phyloP scores from a whole-genome alignment of 1,140 invertebrate species.

The Dreissena polymorpha region DNA sequence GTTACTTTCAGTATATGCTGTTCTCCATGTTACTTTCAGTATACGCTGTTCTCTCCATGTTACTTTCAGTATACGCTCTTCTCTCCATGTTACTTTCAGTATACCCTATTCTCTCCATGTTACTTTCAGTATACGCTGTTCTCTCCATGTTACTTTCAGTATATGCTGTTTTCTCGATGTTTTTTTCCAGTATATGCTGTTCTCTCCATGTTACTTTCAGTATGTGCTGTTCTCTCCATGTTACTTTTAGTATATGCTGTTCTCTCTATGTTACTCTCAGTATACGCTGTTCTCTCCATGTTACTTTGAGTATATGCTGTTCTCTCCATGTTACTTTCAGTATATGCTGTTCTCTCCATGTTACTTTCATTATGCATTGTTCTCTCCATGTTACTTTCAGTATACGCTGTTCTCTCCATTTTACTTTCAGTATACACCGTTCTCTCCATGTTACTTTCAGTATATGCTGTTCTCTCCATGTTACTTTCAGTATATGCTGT shows the following conservation, averaged over 20 bases:
- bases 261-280: conserved; percentile 7
- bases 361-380: conserved; percentile 10
- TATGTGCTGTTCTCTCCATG: not conserved
- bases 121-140: no score
- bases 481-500: conserved; percentile 1
- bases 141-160: no score
- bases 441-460: conserved; percentile 10
- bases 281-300: not conserved
- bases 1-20: no score
- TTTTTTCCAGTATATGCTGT: no score
- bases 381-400: conserved; percentile 16
- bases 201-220: not conserved
- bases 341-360: not conserved
- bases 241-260: not conserved
- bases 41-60: no score
- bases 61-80: no score
- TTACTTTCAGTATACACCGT: not conserved
- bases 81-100: no score
- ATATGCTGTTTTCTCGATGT: no score
- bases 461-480: not conserved
- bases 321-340: conserved; percentile 10
- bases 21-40: no score
- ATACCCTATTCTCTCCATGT: no score
- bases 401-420: not conserved
- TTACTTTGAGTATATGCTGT: not conserved